Percentiles rank a stretch among this genome's conserved stretches.
Evolutionary conservation across 2,113 vertebrate genomes (phyloP).

Genomic region (Caretta caretta): DNA sequence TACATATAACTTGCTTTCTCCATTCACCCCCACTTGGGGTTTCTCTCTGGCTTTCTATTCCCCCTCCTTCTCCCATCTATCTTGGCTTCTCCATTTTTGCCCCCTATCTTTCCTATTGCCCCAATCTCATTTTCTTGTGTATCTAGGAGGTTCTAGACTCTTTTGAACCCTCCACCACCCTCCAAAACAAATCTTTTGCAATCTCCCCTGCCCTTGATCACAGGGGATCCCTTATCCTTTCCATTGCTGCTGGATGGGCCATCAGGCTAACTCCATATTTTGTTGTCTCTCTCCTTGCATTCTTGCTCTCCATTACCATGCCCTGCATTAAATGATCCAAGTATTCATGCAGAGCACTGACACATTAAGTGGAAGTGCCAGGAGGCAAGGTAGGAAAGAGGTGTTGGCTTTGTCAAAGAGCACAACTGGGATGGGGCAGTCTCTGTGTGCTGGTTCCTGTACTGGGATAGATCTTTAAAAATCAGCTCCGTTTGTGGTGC

Average conservation of each 20-base stretch:
- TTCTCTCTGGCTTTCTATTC: background rate
- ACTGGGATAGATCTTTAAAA: background rate
- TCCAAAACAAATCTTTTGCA: background rate
- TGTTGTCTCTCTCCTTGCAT: background rate
- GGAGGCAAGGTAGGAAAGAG: background rate
- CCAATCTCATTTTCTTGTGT: background rate
- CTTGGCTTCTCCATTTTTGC: background rate
- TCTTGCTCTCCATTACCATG: background rate
- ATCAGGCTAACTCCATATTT: background rate
- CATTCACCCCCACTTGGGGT: background rate
- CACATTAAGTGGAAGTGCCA: background rate
- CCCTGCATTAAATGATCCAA: background rate
- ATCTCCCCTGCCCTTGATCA: background rate
- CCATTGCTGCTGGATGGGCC: background rate
- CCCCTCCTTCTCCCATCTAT: background rate
- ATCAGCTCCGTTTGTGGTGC: background rate
- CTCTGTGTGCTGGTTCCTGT: no score
- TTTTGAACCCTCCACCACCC: background rate
- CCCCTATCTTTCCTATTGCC: background rate
- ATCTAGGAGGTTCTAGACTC: background rate
- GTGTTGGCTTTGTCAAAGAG: no score
- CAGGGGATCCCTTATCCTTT: background rate
- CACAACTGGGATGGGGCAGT: no score
- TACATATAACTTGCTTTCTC: background rate
- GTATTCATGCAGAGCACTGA: background rate